phyloP scores from a whole-genome alignment of 1,140 invertebrate species.

The Pseudomyrmex dendroicus region DNA sequence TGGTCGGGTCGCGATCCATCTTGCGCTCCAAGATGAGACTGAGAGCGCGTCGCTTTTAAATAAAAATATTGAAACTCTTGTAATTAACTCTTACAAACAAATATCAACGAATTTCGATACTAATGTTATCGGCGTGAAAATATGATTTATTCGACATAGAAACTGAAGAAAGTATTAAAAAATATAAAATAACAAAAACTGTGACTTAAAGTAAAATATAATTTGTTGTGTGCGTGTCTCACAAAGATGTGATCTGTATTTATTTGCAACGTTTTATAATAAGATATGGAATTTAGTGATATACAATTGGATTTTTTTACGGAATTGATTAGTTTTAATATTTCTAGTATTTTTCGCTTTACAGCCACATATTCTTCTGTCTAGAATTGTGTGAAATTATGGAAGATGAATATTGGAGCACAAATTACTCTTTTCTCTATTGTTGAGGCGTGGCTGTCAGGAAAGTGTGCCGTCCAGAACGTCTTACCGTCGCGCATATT shows the following conservation, averaged over 20 bases:
- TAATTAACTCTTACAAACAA: background rate
- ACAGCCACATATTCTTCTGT: conserved; percentile 17
- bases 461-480: background rate
- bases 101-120: background rate
- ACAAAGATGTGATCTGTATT: too few species aligned
- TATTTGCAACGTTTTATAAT: background rate
- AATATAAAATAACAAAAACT: too few species aligned
- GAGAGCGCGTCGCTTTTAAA: conserved; percentile 23
- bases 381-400: conserved; percentile 13
- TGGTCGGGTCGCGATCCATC: conserved; percentile 20
- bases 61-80: conserved; percentile 30
- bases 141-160: background rate
- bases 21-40: background rate
- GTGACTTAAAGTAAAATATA: too few species aligned
- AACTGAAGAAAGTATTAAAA: too few species aligned
- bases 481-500: background rate
- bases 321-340: too few species aligned
- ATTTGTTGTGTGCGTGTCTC: too few species aligned
- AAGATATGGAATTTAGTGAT: too few species aligned
- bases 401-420: conserved; percentile 15
- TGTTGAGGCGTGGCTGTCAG: background rate
- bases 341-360: background rate
- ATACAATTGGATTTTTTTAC: too few species aligned
- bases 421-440: conserved; percentile 22
- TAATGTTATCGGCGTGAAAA: background rate